Evolutionary conservation across 1,140 invertebrate species (phyloP).

Genomic region (Teleogryllus occipitalis): DNA sequence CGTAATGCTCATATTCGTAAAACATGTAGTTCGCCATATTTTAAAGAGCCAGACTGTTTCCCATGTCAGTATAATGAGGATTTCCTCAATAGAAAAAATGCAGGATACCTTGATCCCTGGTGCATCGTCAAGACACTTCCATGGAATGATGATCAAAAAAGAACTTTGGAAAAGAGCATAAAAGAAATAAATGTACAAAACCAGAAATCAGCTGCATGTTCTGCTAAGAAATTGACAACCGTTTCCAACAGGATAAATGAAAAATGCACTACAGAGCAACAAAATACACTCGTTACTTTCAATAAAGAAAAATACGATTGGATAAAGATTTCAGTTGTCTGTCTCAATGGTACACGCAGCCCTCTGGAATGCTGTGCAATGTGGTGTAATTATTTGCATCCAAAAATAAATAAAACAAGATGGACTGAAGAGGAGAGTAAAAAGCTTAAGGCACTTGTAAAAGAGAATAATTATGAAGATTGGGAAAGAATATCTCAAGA

Average conservation of each 20-base stretch:
- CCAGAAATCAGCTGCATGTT: not conserved
- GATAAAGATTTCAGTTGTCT: constrained; percentile 38
- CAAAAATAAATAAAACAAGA: constrained; percentile 48
- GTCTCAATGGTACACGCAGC: constrained; percentile 41
- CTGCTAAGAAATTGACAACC: not conserved
- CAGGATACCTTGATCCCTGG: not conserved
- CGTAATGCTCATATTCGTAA: too few relatives aligned
- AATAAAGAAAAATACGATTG: constrained; percentile 35
- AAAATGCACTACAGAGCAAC: not conserved
- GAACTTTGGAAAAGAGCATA: not conserved
- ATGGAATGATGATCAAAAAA: not conserved
- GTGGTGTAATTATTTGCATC: constrained; percentile 59
- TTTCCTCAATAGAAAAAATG: not conserved
- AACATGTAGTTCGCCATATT: not conserved
- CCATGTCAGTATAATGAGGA: not conserved
- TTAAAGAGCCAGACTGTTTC: not conserved
- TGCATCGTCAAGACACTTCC: not conserved
- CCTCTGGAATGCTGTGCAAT: constrained; percentile 46
- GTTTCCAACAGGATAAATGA: not conserved
- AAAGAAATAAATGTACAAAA: not conserved
- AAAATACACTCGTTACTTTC: not conserved
- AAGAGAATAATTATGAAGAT: constrained; percentile 43
- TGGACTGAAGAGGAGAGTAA: constrained; percentile 53
- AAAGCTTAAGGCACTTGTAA: constrained; percentile 38
- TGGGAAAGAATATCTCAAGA: constrained; percentile 52